These are phyloP conservation scores for Phodopus roborovskii DNA, from an alignment of 2,113 vertebrate species.

Conservation along the genomic window DNA sequence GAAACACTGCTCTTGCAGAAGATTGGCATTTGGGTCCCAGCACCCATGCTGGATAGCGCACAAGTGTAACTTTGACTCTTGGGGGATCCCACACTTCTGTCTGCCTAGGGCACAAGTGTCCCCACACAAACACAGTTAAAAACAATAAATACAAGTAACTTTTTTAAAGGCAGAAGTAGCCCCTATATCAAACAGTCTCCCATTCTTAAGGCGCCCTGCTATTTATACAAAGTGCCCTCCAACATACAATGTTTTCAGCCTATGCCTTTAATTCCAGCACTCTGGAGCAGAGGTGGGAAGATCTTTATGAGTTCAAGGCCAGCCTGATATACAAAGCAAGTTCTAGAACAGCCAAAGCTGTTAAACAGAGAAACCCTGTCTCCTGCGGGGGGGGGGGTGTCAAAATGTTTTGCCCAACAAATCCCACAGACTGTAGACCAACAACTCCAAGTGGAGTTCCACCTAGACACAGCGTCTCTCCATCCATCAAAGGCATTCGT, in stretches of 20 bases:
- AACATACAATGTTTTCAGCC: not conserved
- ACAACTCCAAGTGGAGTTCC: not conserved
- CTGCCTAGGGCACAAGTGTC: not conserved
- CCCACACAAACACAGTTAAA: not conserved
- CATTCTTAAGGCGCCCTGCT: not conserved
- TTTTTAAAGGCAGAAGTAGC: not conserved
- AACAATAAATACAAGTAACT: not conserved
- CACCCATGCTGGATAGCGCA: not conserved
- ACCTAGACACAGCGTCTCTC: not conserved
- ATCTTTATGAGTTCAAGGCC: not conserved
- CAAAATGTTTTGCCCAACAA: not conserved
- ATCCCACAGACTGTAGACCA: not conserved
- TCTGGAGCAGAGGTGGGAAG: not conserved
- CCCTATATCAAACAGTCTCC: not conserved
- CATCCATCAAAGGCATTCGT: not conserved
- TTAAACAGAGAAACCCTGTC: not conserved
- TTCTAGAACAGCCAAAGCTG: not conserved
- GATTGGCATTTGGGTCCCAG: not conserved
- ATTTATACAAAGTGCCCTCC: not conserved
- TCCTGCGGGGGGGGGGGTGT: no score
- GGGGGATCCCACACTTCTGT: not conserved
- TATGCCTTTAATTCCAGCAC: not conserved
- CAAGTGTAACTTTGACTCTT: not conserved
- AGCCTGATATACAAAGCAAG: not conserved
- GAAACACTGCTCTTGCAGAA: not conserved